Conservation (phyloP, 1,140 invertebrate species). For the Nautilus pompilius region DNA sequence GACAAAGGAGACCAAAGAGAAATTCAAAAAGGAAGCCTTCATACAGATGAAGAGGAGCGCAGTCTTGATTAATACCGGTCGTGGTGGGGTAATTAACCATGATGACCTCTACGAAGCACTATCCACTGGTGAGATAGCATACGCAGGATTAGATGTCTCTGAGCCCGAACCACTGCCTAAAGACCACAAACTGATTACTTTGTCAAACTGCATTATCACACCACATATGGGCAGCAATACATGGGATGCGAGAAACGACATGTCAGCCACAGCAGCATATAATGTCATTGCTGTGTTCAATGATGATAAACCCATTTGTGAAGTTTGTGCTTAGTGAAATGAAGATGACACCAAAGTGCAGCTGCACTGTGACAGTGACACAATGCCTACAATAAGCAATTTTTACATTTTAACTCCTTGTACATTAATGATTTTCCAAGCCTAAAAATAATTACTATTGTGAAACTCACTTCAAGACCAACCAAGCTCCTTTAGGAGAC, state of each 20-base stretch:
- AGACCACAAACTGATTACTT: slow-evolving; percentile 70
- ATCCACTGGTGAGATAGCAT: slow-evolving; percentile 67
- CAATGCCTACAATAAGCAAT: too few species aligned
- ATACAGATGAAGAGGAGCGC: slow-evolving; percentile 47
- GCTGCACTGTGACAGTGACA: too few species aligned
- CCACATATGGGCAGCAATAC: slow-evolving; percentile 91
- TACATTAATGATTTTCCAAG: too few species aligned
- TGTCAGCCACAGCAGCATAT: slow-evolving; percentile 76
- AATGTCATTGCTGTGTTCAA: slow-evolving; percentile 78
- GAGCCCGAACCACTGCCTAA: slow-evolving; percentile 82
- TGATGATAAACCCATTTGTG: slow-evolving; percentile 64
- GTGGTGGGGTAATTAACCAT: slow-evolving; percentile 33
- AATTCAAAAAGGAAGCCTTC: slow-evolving; percentile 32
- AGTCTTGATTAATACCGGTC: slow-evolving; percentile 31
- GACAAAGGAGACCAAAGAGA: slow-evolving; percentile 30
- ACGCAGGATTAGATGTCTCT: slow-evolving; percentile 87
- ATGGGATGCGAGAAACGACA: slow-evolving; percentile 71
- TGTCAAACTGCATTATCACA: slow-evolving; percentile 79
- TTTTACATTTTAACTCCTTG: too few species aligned
- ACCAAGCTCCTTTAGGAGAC: too few species aligned
- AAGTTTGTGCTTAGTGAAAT: background rate
- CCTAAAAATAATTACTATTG: too few species aligned
- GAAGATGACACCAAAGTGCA: too few species aligned
- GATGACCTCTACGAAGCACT: slow-evolving; percentile 61
- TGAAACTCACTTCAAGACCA: too few species aligned